Evolutionary conservation across 1,140 invertebrate species (phyloP), one percentile per base, ranked within the genome.

Genomic region (Eufriesea mexicana): DNA sequence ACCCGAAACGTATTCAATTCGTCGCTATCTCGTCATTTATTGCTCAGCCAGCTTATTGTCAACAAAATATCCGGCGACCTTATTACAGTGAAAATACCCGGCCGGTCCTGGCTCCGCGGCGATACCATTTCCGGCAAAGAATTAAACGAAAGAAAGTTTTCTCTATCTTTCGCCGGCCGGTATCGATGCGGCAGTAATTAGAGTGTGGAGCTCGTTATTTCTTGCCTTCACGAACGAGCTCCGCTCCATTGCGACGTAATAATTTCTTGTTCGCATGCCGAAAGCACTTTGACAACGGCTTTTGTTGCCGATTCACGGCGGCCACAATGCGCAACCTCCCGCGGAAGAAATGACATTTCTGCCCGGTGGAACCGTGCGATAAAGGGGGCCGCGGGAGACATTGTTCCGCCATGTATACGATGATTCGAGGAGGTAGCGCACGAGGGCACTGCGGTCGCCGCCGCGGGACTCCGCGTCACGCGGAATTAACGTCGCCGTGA

Each of bases 1-100:
- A 42, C 23, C 62, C 55, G 45, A 83, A 78, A 70, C 66, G 45
- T 62, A 70, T 78, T 76, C 79, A 82, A 83, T 64, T 28, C 75
- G 20, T 16, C 35, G 75, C 55, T 61, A 57, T 71, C 55, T 42
- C 80, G 80, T 62, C 64, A 77, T 83, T 83, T 83, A 83, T 83
- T 83, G 80, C 80, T 70, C 66, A 35, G 51, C 54, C 74, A 61
- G 68, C 80, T 83, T 83, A 83, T 83, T 78, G 81, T 78, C 81
- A 70, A 83, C 81, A 64, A 54, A 71, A 47, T 57, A 78, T 78
- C 73, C 74, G 64, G 14, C 75, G 81, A 83, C 75, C 81, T 83
- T 83, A 78, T 83, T 83, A 55, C 79, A 64, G 79, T 67, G 28
- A 61, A 78, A 55, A 83, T 71, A 70, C 49, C 74, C 25, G 72